These are phyloP conservation scores for Chelonus formosanus DNA, from an alignment of 2,888 invertebrate species.

Conservation along the genomic window DNA sequence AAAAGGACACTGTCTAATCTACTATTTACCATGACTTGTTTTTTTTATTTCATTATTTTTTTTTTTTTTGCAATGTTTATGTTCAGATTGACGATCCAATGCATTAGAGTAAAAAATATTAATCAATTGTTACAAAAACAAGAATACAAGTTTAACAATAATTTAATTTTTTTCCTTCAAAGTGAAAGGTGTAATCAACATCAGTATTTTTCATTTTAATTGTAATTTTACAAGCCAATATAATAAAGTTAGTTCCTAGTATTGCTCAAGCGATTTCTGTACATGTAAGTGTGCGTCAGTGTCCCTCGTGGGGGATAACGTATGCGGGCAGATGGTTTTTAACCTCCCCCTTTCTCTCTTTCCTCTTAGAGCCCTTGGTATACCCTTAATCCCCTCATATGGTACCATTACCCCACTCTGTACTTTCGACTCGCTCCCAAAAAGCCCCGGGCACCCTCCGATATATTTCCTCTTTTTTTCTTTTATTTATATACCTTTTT, in stretches of 20 bases:
- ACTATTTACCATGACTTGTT: background rate
- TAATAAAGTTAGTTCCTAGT: too few species aligned
- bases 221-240: too few species aligned
- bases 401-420: slow-evolving; percentile 17
- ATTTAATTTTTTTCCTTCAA: too few species aligned
- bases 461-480: slow-evolving; percentile 32
- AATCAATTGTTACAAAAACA: too few species aligned
- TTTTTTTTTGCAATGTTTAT: background rate
- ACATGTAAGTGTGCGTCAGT: slow-evolving; percentile 32
- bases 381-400: slow-evolving; percentile 22
- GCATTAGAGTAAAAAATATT: too few species aligned
- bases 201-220: too few species aligned
- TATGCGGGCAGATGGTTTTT: slow-evolving; percentile 61
- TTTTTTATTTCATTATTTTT: slow-evolving; percentile 4
- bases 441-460: slow-evolving; percentile 53
- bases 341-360: slow-evolving; percentile 44
- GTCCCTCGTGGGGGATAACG: slow-evolving; percentile 52
- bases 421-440: slow-evolving; percentile 46
- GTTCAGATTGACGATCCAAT: background rate
- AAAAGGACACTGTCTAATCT: slow-evolving; percentile 22
- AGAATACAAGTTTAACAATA: too few species aligned
- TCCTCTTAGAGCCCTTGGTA: slow-evolving; percentile 23
- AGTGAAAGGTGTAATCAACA: too few species aligned
- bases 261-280: too few species aligned
- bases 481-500: slow-evolving; percentile 31